A percentile compares a stretch with the other conserved stretches of the same genome.
Evolutionary conservation across 2,888 invertebrate species (phyloP).

Genomic region (Temnothorax rugatulus): DNA sequence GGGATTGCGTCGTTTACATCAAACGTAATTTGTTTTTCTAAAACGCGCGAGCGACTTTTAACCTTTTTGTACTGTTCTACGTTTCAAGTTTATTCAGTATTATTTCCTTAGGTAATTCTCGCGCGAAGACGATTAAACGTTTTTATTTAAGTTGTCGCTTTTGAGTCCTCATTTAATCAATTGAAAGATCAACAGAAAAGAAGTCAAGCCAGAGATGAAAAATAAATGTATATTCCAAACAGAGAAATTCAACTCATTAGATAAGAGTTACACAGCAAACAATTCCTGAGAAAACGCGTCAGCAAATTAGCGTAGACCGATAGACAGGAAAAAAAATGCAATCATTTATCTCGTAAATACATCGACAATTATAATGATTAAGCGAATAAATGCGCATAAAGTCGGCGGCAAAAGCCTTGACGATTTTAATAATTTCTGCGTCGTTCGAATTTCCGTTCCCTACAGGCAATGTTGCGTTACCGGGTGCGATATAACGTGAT

Average conservation of each 20-base stretch:
- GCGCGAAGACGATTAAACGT: not conserved
- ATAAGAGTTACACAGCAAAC: not conserved
- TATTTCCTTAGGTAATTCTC: not conserved
- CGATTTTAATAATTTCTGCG: slow-evolving; percentile 12
- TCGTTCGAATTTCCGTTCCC: not conserved
- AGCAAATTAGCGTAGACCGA: not conserved
- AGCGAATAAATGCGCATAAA: not conserved
- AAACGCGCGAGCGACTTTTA: slow-evolving; percentile 20
- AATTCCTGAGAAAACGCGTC: not conserved
- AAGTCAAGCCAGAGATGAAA: not conserved
- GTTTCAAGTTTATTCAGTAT: not conserved
- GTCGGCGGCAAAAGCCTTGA: not conserved
- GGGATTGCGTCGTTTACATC: not conserved
- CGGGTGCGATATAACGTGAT: slow-evolving; percentile 29
- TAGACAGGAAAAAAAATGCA: not conserved
- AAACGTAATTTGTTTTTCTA: slow-evolving; percentile 3
- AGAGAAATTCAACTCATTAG: not conserved
- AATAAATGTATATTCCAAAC: not conserved
- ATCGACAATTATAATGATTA: not conserved
- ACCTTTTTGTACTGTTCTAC: slow-evolving; percentile 11
- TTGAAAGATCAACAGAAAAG: slow-evolving; percentile 1
- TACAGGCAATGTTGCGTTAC: slow-evolving; percentile 19
- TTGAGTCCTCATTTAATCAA: not conserved
- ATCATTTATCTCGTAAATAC: slow-evolving; percentile 13
- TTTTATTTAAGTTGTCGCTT: slow-evolving; percentile 19